phyloP scores from a whole-genome alignment of 1,140 invertebrate genomes.

The Diploscapter pachys region DNA sequence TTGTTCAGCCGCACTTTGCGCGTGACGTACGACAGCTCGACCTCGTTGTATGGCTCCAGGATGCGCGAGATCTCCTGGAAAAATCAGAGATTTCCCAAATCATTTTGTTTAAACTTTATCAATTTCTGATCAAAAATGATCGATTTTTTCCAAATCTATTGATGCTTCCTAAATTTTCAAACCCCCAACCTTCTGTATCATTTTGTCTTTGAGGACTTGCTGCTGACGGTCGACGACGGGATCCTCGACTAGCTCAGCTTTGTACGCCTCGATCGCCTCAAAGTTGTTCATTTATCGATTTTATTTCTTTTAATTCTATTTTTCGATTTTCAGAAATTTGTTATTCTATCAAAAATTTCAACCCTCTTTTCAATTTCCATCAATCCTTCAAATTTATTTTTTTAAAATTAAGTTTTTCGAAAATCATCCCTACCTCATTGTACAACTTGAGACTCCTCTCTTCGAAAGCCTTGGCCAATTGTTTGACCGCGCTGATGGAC shows the following conservation, averaged over 20 bases:
- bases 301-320: too few relatives aligned
- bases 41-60: slow-evolving; percentile 16
- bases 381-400: too few relatives aligned
- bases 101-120: too few relatives aligned
- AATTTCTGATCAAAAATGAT: background rate
- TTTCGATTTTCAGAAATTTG: too few relatives aligned
- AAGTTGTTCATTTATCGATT: slow-evolving; percentile 55
- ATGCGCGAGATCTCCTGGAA: slow-evolving; percentile 20
- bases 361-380: too few relatives aligned
- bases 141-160: slow-evolving; percentile 71
- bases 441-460: slow-evolving; percentile 94
- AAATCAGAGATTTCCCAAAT: slow-evolving; percentile 56
- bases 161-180: slow-evolving; percentile 60
- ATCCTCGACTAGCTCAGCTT: slow-evolving; percentile 76
- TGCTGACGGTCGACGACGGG: slow-evolving; percentile 92
- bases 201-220: slow-evolving; percentile 84
- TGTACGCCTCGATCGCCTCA: slow-evolving; percentile 71
- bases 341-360: too few relatives aligned
- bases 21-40: slow-evolving; percentile 12
- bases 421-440: slow-evolving; percentile 51
- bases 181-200: slow-evolving; percentile 15
- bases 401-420: too few relatives aligned
- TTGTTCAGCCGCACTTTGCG: slow-evolving; percentile 8
- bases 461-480: slow-evolving; percentile 88
- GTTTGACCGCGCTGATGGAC: slow-evolving; percentile 92